Conservation (phyloP, 2,888 invertebrate genomes). For the Hyalella azteca region DNA sequence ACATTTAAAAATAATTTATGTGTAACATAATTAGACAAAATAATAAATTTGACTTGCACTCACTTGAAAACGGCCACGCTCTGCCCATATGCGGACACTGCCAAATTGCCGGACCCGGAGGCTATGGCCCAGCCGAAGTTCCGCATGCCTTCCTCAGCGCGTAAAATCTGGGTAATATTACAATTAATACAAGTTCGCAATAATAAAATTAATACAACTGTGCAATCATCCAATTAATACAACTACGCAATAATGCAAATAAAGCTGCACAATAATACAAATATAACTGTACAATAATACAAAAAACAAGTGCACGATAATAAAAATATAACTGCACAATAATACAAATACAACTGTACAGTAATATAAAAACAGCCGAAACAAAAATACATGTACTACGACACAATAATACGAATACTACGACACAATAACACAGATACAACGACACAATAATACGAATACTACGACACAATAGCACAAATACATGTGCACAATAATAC, state of each 20-base stretch:
- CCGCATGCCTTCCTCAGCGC: not conserved
- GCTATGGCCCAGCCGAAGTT: not conserved
- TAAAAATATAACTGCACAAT: not conserved
- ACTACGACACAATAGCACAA: no score
- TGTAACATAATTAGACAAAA: no score
- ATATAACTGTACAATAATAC: not conserved
- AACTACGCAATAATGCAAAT: not conserved
- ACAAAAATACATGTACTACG: not conserved
- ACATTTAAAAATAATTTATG: no score
- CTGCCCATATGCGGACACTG: no score
- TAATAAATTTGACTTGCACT: no score
- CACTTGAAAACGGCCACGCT: no score
- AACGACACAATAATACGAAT: not conserved
- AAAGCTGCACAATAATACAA: not conserved
- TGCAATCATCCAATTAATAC: not conserved
- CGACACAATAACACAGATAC: not conserved
- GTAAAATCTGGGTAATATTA: not conserved
- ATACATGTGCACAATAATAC: no score
- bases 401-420: not conserved
- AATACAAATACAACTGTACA: not conserved
- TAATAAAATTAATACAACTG: not conserved
- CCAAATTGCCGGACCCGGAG: not conserved
- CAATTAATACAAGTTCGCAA: not conserved
- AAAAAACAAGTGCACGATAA: not conserved
- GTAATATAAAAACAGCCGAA: not conserved